A percentile compares a stretch with the other conserved stretches of the same genome.
Evolutionary conservation across 2,113 vertebrate genomes (phyloP).

Genomic region (Alethe diademata): DNA sequence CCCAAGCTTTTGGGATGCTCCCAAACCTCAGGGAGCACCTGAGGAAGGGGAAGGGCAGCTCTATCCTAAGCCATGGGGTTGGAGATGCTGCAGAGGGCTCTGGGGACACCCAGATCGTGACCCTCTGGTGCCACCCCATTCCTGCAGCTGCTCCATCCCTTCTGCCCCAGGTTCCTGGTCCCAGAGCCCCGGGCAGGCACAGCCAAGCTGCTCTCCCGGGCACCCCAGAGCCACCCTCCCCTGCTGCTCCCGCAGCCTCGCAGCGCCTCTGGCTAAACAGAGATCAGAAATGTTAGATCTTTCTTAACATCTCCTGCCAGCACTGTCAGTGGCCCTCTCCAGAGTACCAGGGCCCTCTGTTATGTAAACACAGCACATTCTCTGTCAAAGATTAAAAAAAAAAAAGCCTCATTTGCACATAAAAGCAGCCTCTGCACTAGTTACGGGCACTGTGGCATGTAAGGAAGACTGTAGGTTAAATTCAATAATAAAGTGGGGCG

Average conservation of each 20-base stretch:
- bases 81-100: not conserved
- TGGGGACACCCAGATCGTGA: not conserved
- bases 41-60: not conserved
- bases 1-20: fast-evolving
- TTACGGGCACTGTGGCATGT: slow-evolving; percentile 71
- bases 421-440: slow-evolving; percentile 76
- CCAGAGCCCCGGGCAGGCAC: not conserved
- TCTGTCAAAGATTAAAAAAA: slow-evolving; percentile 80
- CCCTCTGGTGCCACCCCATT: fast-evolving
- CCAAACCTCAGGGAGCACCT: not conserved
- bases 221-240: slow-evolving; percentile 51
- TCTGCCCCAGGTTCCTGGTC: not conserved
- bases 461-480: slow-evolving; percentile 79
- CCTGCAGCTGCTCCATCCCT: not conserved
- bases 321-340: slow-evolving; percentile 66
- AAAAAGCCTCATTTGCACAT: slow-evolving; percentile 82
- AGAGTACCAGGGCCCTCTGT: slow-evolving; percentile 71
- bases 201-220: not conserved
- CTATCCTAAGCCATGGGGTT: not conserved
- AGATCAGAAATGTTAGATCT: slow-evolving; percentile 83
- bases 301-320: slow-evolving; percentile 80
- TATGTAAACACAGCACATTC: slow-evolving; percentile 79
- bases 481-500: slow-evolving; percentile 62
- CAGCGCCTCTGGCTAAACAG: slow-evolving; percentile 79
- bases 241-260: slow-evolving; percentile 69